These are phyloP conservation scores for Caenorhabditis drosophilae DNA, from an alignment of 2,888 invertebrate genomes.

Conservation along the genomic window DNA sequence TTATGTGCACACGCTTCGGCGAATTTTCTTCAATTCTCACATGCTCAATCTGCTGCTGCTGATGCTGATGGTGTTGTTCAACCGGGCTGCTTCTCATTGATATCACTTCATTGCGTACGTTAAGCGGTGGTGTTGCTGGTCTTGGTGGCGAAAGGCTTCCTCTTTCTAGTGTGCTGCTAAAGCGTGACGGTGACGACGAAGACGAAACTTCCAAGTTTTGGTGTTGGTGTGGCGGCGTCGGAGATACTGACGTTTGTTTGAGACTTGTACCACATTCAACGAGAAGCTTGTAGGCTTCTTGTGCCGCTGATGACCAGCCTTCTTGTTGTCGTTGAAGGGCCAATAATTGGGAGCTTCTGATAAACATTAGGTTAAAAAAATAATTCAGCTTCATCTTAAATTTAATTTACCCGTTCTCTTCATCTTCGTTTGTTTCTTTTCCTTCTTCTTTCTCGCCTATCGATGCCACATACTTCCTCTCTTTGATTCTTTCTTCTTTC, in stretches of 20 bases:
- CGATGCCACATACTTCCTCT: no score
- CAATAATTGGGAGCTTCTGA: no score
- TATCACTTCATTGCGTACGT: conserved; percentile 9
- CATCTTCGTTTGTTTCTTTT: conserved; percentile 19
- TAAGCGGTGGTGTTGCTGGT: conserved; percentile 35
- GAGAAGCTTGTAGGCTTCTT: conserved; percentile 88
- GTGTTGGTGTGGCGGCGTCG: no score
- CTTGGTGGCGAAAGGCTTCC: conserved; percentile 29
- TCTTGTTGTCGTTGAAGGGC: conserved; percentile 10
- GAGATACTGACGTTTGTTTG: conserved; percentile 42
- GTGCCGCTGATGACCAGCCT: conserved; percentile 72
- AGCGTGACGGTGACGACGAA: conserved; percentile 7
- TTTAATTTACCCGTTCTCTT: conserved; percentile 1
- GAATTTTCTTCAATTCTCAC: conserved; percentile 37
- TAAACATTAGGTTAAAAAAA: no score
- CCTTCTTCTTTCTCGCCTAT: conserved; percentile 30
- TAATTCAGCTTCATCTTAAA: conserved; percentile 4
- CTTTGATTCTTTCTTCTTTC: conserved; percentile 29
- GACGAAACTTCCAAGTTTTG: no score
- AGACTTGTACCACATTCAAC: conserved; percentile 76
- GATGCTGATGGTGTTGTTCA: no score
- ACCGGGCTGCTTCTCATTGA: conserved; percentile 20
- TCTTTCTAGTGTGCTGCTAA: neutral
- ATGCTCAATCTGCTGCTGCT: no score
- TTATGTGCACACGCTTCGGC: conserved; percentile 43